Base-by-base conservation (phyloP, 2,888 invertebrate species). In the Hipparchia sbordonii region DNA sequence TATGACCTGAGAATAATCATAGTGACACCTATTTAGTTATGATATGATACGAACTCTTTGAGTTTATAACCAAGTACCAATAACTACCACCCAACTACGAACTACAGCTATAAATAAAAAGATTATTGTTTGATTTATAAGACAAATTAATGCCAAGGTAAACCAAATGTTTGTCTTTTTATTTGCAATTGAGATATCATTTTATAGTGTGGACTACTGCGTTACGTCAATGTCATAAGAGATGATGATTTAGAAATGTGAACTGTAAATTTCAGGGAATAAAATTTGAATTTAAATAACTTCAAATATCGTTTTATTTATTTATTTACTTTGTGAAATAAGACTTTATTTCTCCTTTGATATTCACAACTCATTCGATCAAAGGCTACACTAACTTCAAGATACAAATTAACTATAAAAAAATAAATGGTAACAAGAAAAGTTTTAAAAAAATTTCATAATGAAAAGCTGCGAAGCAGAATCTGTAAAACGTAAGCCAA, bases 401-500 rank as follows among this genome's bases (percentile, higher is more conserved):
- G 67, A 13, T 23, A 54, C 13, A 39, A 67, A 54, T 63, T n/a
- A 12, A 45, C 1, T 62, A 6, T 6, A 52, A 6, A 45, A 57
- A 67, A 56, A 67, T 67, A 67, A 67, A 67, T 67, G 67, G 67
- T 67, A 67, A 67, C 67, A 12, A 48, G 60, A 52, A 71, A 39
- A 60, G 13, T 12, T 23, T 33, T 6, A 23, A 12, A 52, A 45
- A 62, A 48, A 33, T 54, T 45, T 39, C 51, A 52, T 67, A 52
- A 73, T 73, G 73, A 73, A 51, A 9, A 66, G 46, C 13, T 51
- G 56, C 51, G 73, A 67, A 13, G 70, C 67, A 48, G 46, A 48
- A 23, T 67, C 73, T 33, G 73, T 67, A 39, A 73, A 67, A 70
- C 70, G 73, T 70, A 67, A 67, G 73, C 56, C 7, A 39, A 39